Base-by-base conservation (phyloP, 92 coral and sea anemone species). In the Epizoanthus illoricatus region DNA sequence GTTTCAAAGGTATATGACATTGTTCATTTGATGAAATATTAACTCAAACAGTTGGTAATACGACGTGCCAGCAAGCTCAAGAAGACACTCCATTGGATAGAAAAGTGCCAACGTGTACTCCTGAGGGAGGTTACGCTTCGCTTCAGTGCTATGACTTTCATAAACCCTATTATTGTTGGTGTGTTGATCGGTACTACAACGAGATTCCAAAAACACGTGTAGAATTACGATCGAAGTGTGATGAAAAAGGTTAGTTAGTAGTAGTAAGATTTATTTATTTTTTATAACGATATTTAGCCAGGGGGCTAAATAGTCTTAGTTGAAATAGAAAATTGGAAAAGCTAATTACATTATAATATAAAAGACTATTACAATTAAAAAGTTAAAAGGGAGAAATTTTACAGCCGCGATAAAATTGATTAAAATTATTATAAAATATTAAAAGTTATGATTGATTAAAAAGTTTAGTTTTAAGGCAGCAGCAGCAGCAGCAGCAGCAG, bases 121-220 rank as follows among this genome's bases (percentile, higher is more conserved):
- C 69, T 3, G 80, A 76, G 40, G 98, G 96, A 28, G 89, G 93
- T 40, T 96, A 84, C 64, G 61, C 56, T 45, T 90, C 94, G n/a
- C 76, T 56, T 15, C 98, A 93, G 84, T 93, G 98, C 58, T 84
- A 91, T 69, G 69, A 52, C 11, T 82, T 88, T 49, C 87, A 85
- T 17, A 43, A 69, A 10, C 91, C 91, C 18, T 18, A 16, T 6
- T 80, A 33, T 55, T 93, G 97, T 82, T 96, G 98, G 98, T 96
- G 99, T 79, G 94, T 87, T 21, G 98, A 96, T 79, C 85, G 94
- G 61, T 83, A 87, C 56, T 89, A 91, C 42, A 89, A 86, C 65
- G 94, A 91, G 79, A 84, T 91, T 63, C 92, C 92, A 5, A 86
- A 91, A 68, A 88, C 98, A 11, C 76, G 97, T 70, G 59, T 59